Evolutionary conservation across 2,113 vertebrate genomes (phyloP).

Genomic region (Passer montanus): DNA sequence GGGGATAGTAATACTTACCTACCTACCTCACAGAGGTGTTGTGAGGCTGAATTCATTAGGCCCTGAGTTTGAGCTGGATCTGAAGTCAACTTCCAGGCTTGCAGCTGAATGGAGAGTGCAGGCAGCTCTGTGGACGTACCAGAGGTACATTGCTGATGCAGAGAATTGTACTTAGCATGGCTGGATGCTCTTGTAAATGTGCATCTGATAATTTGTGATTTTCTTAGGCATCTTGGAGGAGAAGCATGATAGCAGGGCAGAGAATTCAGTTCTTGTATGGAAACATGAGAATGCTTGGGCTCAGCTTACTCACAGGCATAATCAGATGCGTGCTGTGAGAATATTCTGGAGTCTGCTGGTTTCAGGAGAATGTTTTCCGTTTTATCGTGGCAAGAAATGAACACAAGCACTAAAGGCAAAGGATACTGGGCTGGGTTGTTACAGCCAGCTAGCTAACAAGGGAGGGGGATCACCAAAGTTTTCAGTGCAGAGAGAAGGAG

Average conservation of each 20-base stretch:
- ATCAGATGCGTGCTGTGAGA: background rate
- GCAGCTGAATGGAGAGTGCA: slow-evolving; percentile 2
- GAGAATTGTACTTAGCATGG: background rate
- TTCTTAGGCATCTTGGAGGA: slow-evolving; percentile 4
- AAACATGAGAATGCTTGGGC: background rate
- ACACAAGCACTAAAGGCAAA: background rate
- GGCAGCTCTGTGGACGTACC: background rate
- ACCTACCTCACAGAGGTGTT: slow-evolving; percentile 70
- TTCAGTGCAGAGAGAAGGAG: background rate
- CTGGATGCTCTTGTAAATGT: background rate
- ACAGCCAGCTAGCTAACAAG: background rate
- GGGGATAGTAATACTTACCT: slow-evolving; percentile 36
- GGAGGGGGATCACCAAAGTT: background rate
- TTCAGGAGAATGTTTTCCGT: background rate
- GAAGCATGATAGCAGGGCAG: background rate
- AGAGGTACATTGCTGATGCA: background rate
- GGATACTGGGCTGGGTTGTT: background rate
- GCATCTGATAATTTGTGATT: background rate
- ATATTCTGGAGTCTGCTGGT: background rate
- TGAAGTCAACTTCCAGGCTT: background rate
- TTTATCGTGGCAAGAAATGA: background rate
- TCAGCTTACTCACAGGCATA: background rate
- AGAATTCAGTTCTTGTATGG: background rate
- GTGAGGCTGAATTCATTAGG: slow-evolving; percentile 55
- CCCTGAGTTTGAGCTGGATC: slow-evolving; percentile 36